Evolutionary conservation across 2,113 vertebrate species (phyloP).

Genomic region (Pica pica): DNA sequence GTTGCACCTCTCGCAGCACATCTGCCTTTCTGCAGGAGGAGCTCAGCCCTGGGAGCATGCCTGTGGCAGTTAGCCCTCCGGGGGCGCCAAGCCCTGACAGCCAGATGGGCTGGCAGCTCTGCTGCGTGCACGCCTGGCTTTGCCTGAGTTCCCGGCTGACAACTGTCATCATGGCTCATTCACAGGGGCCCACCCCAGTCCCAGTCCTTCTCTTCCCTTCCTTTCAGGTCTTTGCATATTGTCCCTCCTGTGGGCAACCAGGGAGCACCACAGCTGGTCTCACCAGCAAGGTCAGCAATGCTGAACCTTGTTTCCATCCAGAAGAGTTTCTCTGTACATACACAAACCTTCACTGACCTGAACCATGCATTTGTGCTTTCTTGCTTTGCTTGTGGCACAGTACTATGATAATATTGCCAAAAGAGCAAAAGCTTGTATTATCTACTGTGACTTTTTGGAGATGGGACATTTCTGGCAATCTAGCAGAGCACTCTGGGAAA

Average conservation of each 20-base stretch:
- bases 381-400: background rate
- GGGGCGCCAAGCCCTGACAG: background rate
- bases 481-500: background rate
- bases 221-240: accelerated
- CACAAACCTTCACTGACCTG: background rate
- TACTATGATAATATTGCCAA: background rate
- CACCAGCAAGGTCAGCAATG: background rate
- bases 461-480: background rate
- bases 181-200: background rate
- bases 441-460: background rate
- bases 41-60: background rate
- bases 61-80: background rate
- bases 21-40: background rate
- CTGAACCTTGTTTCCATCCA: background rate
- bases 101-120: background rate
- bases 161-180: background rate
- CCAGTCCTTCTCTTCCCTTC: background rate
- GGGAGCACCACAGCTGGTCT: background rate
- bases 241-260: background rate
- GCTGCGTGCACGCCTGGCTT: background rate
- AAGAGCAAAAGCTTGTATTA: background rate
- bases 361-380: background rate
- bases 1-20: background rate
- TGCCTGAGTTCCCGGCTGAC: background rate
- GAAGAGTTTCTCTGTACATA: background rate